These are phyloP conservation scores for Helicoverpa assulta DNA, from an alignment of 2,888 invertebrate genomes.

Conservation along the genomic window DNA sequence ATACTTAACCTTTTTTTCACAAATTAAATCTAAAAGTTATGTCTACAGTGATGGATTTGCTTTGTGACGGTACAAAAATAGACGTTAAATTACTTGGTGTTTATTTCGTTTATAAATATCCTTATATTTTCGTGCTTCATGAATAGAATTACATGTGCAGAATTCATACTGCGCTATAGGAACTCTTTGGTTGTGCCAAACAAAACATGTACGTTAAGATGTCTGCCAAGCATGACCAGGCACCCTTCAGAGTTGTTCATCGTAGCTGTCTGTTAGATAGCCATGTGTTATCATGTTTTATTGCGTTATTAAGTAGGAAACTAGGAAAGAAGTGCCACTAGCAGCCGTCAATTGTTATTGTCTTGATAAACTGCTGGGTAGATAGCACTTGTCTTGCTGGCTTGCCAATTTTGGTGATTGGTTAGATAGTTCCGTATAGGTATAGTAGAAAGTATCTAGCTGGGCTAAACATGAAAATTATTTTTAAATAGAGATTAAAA, in stretches of 20 bases:
- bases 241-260: not conserved
- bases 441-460: no score
- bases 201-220: conserved; percentile 11
- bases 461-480: no score
- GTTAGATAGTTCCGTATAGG: no score
- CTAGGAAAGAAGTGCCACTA: no score
- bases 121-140: not conserved
- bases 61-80: not conserved
- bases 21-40: not conserved
- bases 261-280: conserved; percentile 2
- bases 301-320: not conserved
- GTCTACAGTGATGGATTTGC: not conserved
- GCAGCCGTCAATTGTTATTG: no score
- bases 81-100: not conserved
- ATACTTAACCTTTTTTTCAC: not conserved
- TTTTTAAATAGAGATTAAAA: no score
- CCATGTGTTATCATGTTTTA: conserved; percentile 2
- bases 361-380: no score
- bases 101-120: not conserved
- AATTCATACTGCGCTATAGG: conserved; percentile 2
- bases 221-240: conserved; percentile 25
- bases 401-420: no score
- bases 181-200: conserved; percentile 34
- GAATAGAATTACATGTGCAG: conserved; percentile 1
- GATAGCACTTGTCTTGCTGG: no score